Evolutionary conservation across 1,140 invertebrate genomes (phyloP).

Genomic region (Diachasmimorpha longicaudata): DNA sequence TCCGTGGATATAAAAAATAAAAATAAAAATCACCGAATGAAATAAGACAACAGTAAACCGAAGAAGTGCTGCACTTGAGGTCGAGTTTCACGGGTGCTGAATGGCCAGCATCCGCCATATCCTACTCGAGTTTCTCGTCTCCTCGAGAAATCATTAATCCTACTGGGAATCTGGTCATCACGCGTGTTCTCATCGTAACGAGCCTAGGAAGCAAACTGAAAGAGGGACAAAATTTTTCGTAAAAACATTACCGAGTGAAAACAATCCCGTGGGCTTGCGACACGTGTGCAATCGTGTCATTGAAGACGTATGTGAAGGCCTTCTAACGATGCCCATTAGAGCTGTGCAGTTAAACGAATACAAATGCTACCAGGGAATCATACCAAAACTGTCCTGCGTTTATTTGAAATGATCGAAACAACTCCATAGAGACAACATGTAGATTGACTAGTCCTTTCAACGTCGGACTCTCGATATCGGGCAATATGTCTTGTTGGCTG

Average conservation of each 20-base stretch:
- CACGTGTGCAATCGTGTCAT: neutral
- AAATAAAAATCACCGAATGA: neutral
- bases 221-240: neutral
- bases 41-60: neutral
- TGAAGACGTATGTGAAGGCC: constrained; percentile 42
- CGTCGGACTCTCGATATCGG: neutral
- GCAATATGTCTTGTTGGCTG: neutral
- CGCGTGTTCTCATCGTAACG: constrained; percentile 8
- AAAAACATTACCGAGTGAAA: no score
- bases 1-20: neutral
- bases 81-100: constrained; percentile 30
- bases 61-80: constrained; percentile 31
- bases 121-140: constrained; percentile 24
- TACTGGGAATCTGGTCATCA: constrained; percentile 25
- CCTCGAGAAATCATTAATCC: constrained; percentile 26
- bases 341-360: constrained; percentile 26
- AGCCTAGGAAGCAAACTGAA: neutral
- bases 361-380: constrained; percentile 1
- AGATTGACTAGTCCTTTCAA: neutral
- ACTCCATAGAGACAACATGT: neutral
- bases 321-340: constrained; percentile 60
- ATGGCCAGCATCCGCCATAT: neutral
- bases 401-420: neutral
- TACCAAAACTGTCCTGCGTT: neutral
- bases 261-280: neutral